A percentile compares a stretch with the other conserved stretches of the same genome.
Conservation (phyloP, 1,140 invertebrate genomes). For the Contarinia nasturtii region DNA sequence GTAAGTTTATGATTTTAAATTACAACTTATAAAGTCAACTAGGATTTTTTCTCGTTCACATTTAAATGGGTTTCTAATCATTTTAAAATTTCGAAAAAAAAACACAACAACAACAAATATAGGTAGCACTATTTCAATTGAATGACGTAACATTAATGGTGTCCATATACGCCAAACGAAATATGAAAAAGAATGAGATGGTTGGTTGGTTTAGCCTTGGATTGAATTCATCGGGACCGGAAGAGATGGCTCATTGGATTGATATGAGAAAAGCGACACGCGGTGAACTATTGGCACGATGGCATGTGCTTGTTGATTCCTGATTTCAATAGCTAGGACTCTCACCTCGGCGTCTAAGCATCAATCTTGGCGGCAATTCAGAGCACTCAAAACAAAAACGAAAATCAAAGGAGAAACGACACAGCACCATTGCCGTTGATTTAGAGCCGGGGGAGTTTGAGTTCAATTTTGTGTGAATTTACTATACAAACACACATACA, state of each 20-base stretch:
- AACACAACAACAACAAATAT: conserved; percentile 3
- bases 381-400: not conserved
- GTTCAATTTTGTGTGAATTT: conserved; percentile 5
- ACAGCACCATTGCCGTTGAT: conserved; percentile 2
- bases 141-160: conserved; percentile 89
- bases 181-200: conserved; percentile 89
- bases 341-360: conserved; percentile 16
- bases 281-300: conserved; percentile 28
- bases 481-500: too few species aligned
- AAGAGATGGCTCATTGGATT: conserved; percentile 85
- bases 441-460: conserved; percentile 2
- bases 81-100: not conserved
- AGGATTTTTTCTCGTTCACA: too few species aligned
- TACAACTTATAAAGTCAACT: too few species aligned
- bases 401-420: not conserved
- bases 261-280: conserved; percentile 52
- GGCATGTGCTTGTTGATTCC: conserved; percentile 46
- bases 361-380: conserved; percentile 6
- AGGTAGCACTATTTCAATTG: conserved; percentile 86
- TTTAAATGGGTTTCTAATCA: not conserved
- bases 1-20: conserved; percentile 27
- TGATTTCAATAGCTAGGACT: conserved; percentile 24
- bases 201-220: conserved; percentile 90
- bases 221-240: conserved; percentile 75
- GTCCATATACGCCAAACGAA: conserved; percentile 77